Evolutionary conservation across 2,888 invertebrate species (phyloP).

Genomic region (Drosophila gaucha): DNA sequence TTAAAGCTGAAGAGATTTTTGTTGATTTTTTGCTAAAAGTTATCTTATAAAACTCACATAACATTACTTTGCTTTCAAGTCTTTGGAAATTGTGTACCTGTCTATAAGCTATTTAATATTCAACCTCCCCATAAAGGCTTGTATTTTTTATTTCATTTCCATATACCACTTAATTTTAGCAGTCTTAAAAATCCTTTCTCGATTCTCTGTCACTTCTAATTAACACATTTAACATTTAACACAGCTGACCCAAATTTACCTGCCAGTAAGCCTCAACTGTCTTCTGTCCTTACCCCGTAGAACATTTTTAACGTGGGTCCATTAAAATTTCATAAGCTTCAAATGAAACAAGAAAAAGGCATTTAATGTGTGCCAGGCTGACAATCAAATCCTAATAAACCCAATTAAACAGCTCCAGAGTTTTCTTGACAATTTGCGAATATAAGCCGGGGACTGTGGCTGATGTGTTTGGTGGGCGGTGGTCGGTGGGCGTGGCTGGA

Average conservation of each 20-base stretch:
- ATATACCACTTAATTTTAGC: conserved; percentile 1
- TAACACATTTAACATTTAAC: conserved; percentile 35
- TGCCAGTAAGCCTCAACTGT: background rate
- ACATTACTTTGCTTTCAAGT: background rate
- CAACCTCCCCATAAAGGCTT: background rate
- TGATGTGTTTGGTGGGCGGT: background rate
- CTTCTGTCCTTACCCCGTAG: rapidly evolving
- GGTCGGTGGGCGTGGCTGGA: background rate
- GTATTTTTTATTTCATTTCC: background rate
- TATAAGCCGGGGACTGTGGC: background rate
- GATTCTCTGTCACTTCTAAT: conserved; percentile 51
- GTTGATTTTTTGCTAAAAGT: background rate
- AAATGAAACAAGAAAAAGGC: conserved; percentile 64
- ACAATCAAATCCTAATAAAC: conserved; percentile 64
- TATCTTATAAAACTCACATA: background rate
- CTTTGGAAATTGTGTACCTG: too few relatives aligned
- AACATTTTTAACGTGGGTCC: conserved; percentile 35
- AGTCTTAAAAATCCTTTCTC: conserved; percentile 39
- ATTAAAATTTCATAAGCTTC: conserved; percentile 64
- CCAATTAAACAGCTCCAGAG: conserved; percentile 57
- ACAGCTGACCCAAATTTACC: conserved; percentile 40
- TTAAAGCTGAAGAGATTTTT: background rate
- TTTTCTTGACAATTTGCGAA: conserved; percentile 26
- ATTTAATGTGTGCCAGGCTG: conserved; percentile 55
- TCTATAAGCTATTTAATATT: background rate